A percentile compares a stretch with the other conserved stretches of the same genome.
Conservation (phyloP, 2,113 vertebrate genomes). For the Heliornis fulica region DNA sequence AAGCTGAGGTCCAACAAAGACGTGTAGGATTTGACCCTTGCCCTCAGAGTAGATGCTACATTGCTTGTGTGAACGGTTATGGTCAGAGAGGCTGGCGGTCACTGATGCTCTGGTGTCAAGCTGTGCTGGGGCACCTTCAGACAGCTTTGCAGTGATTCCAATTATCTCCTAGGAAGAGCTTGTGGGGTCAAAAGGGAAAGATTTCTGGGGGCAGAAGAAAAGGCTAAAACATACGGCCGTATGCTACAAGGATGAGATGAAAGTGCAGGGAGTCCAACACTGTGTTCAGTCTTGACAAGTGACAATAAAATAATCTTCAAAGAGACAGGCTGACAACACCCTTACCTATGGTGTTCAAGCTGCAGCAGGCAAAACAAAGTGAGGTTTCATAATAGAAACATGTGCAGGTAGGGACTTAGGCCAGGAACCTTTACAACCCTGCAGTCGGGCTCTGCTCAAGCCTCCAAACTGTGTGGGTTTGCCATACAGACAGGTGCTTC, state of each 20-base stretch:
- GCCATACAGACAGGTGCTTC: background rate
- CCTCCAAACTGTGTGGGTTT: background rate
- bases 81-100: background rate
- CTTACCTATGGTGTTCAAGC: background rate
- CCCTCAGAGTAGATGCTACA: background rate
- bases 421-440: background rate
- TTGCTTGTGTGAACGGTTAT: accelerated
- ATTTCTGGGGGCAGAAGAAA: background rate
- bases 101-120: background rate
- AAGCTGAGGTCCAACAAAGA: background rate
- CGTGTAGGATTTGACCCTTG: background rate
- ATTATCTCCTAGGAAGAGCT: background rate
- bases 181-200: background rate
- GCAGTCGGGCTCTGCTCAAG: background rate
- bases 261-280: background rate
- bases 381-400: background rate
- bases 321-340: background rate
- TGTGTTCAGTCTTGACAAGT: background rate
- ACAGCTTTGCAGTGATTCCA: background rate
- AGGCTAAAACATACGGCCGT: background rate
- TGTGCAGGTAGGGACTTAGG: too few relatives aligned
- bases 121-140: background rate
- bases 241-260: background rate
- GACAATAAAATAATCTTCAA: background rate
- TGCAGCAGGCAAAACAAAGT: background rate